Percentiles rank a stretch among this genome's conserved stretches.
Evolutionary conservation across 2,113 vertebrate genomes (phyloP).

Genomic region (Gavia stellata): DNA sequence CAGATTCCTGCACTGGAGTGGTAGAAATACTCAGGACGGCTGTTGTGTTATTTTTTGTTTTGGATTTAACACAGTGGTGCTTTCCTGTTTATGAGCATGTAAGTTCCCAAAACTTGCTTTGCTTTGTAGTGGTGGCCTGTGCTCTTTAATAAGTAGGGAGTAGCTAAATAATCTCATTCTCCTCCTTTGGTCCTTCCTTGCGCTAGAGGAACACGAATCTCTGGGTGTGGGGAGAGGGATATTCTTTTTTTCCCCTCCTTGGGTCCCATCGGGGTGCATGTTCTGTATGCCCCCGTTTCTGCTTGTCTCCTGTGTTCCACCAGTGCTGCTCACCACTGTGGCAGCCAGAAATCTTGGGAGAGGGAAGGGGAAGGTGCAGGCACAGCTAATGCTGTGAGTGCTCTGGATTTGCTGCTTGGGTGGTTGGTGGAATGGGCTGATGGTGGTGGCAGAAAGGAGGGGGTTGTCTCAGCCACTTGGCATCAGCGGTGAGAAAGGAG

Average conservation of each 20-base stretch:
- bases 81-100: not conserved
- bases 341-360: not conserved
- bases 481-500: constrained; percentile 17
- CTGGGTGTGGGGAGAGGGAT: not conserved
- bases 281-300: not conserved
- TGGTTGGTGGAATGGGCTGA: not conserved
- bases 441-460: not conserved
- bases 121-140: not conserved
- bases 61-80: not conserved
- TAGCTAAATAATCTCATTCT: not conserved
- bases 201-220: not conserved
- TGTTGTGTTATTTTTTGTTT: not conserved
- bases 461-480: not conserved
- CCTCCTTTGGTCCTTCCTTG: not conserved
- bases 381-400: not conserved
- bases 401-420: not conserved
- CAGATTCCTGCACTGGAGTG: not conserved
- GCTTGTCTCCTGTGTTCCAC: not conserved
- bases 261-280: not conserved
- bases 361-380: not conserved
- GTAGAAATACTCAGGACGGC: not conserved
- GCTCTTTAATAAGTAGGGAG: not conserved
- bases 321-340: not conserved
- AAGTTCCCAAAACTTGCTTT: not conserved
- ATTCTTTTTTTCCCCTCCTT: not conserved